Conservation (phyloP, 2,797 vertebrate species). For the Arnoldichthys spilopterus region DNA sequence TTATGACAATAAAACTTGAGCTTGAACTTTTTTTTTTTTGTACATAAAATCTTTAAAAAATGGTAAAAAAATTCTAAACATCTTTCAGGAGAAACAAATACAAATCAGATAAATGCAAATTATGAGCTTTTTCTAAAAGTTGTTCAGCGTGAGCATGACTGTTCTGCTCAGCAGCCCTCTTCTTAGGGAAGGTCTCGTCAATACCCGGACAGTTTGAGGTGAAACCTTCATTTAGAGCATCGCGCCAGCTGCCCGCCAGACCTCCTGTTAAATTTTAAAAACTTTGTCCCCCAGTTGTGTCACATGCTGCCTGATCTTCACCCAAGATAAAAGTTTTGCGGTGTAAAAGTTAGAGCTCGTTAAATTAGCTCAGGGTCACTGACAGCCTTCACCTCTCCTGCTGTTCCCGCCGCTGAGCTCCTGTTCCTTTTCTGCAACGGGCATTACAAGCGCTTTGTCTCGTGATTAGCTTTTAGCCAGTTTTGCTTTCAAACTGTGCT, state of each 20-base stretch:
- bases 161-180: not conserved
- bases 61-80: no score
- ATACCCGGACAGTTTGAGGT: not conserved
- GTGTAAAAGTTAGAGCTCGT: constrained; percentile 69
- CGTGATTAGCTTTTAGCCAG: constrained; percentile 72
- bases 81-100: no score
- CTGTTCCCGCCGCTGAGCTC: constrained; percentile 32
- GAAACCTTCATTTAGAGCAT: constrained; percentile 30
- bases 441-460: constrained; percentile 63
- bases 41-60: no score
- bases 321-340: constrained; percentile 71
- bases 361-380: constrained; percentile 66
- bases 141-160: not conserved
- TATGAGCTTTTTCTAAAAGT: not conserved
- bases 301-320: constrained; percentile 61
- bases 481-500: constrained; percentile 73
- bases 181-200: not conserved
- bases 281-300: constrained; percentile 52
- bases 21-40: no score
- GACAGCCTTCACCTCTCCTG: constrained; percentile 66
- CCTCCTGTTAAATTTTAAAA: constrained; percentile 73
- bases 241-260: constrained; percentile 70
- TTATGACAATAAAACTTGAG: no score
- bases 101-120: not conserved
- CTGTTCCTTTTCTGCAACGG: constrained; percentile 42